phyloP scores from a whole-genome alignment of 2,113 vertebrate genomes.

The Hippocampus abdominalis region DNA sequence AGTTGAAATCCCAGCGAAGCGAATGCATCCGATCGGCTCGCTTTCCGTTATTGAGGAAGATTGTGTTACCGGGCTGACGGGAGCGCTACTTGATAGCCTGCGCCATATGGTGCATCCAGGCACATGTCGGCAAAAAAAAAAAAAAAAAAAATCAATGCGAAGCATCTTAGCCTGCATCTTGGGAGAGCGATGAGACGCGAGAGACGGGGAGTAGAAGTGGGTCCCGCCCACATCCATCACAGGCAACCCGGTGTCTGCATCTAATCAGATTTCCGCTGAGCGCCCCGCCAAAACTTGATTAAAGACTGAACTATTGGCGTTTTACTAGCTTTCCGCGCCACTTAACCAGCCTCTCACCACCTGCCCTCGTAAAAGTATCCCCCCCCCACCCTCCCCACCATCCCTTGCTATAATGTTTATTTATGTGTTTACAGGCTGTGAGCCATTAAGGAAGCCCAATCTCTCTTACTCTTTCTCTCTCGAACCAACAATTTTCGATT shows the following conservation, averaged over 20 bases:
- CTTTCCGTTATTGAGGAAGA: not conserved
- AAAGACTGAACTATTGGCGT: constrained; percentile 12
- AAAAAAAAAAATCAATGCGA: not conserved
- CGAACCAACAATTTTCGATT: constrained; percentile 1
- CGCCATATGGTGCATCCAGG: constrained; percentile 3
- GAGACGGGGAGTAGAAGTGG: not conserved
- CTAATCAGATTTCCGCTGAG: constrained; percentile 18
- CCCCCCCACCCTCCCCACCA: not conserved
- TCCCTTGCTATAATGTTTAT: constrained; percentile 9
- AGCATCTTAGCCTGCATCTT: constrained; percentile 1
- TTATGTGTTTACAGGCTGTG: constrained; percentile 16
- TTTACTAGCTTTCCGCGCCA: constrained; percentile 16
- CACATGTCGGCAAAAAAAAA: not conserved
- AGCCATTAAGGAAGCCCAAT: constrained; percentile 7
- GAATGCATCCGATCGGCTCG: not conserved
- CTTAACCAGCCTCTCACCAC: constrained; percentile 20
- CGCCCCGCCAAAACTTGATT: constrained; percentile 14
- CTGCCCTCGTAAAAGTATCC: constrained; percentile 15
- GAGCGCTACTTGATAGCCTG: not conserved
- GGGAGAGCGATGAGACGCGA: not conserved
- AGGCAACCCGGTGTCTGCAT: constrained; percentile 2
- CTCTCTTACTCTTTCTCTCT: not conserved
- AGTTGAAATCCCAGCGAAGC: not conserved
- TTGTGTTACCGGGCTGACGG: constrained; percentile 1
- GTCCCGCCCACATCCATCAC: constrained; percentile 12